Evolutionary conservation across 2,888 invertebrate species (phyloP).

Genomic region (Allygus modestus): DNA sequence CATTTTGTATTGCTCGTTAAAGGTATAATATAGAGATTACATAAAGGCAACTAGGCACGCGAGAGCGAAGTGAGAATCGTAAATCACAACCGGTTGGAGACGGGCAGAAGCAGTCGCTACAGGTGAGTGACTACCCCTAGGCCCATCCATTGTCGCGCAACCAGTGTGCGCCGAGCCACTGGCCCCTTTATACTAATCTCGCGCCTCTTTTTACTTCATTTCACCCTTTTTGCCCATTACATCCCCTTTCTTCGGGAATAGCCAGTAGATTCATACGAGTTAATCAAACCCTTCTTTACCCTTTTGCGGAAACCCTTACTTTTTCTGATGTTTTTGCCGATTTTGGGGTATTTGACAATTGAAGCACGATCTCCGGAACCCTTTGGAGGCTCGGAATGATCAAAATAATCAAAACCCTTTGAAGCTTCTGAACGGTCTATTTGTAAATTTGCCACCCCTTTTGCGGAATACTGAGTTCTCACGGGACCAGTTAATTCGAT

Average conservation of each 20-base stretch:
- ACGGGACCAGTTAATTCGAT: conserved; percentile 30
- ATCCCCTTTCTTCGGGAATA: conserved; percentile 53
- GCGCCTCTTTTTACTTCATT: conserved; percentile 60
- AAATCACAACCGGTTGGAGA: conserved; percentile 52
- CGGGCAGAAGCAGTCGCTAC: neutral
- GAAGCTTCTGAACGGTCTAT: conserved; percentile 6
- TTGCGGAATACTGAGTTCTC: conserved; percentile 44
- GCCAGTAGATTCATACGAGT: conserved; percentile 55
- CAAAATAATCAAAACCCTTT: conserved; percentile 57
- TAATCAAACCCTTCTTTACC: conserved; percentile 63
- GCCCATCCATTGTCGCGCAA: conserved; percentile 59
- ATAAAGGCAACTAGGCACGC: conserved; percentile 46
- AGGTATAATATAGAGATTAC: no score
- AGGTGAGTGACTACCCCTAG: conserved; percentile 28
- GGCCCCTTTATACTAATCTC: conserved; percentile 27
- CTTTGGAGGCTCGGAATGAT: conserved; percentile 59
- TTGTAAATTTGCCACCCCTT: conserved; percentile 43
- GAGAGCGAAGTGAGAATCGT: neutral
- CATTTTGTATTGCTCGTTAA: no score
- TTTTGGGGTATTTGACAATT: conserved; percentile 16
- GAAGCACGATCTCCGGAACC: conserved; percentile 35
- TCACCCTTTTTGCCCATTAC: conserved; percentile 60
- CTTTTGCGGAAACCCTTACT: conserved; percentile 57
- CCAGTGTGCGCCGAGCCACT: conserved; percentile 52
- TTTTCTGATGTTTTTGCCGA: conserved; percentile 13